phyloP scores from a whole-genome alignment of 2,113 vertebrate genomes.

The Anolis carolinensis region DNA sequence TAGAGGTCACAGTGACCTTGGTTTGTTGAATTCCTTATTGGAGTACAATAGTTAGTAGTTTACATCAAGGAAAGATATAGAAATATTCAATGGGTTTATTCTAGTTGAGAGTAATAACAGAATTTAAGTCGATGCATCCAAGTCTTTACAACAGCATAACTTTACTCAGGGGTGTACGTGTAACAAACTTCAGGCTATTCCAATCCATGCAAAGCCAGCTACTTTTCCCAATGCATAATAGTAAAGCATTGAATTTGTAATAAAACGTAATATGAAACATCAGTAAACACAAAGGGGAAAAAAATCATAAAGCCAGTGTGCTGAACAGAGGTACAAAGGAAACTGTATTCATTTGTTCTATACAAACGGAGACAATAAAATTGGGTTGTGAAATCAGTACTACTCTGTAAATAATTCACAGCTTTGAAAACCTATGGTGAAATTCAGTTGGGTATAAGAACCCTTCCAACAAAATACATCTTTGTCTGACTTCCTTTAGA shows the following conservation, averaged over 20 bases:
- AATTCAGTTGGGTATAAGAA: not conserved
- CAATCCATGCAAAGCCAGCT: too few relatives aligned
- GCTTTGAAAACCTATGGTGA: not conserved
- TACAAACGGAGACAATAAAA: not conserved
- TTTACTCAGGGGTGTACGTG: too few relatives aligned
- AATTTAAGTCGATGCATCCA: too few relatives aligned
- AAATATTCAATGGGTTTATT: too few relatives aligned
- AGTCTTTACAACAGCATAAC: too few relatives aligned
- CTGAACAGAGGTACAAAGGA: not conserved
- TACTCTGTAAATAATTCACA: not conserved
- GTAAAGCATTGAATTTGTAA: not conserved
- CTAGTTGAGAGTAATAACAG: too few relatives aligned
- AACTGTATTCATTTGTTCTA: not conserved
- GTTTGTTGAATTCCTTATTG: constrained; percentile 21
- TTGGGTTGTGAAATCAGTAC: not conserved
- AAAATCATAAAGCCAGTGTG: not conserved
- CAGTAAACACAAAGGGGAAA: not conserved
- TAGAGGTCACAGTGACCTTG: constrained; percentile 40
- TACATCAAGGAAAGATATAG: too few relatives aligned
- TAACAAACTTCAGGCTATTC: too few relatives aligned
- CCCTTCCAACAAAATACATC: not conserved
- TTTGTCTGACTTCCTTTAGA: not conserved
- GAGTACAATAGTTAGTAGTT: too few relatives aligned
- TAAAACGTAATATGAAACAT: not conserved
- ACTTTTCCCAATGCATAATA: not conserved